Base-by-base conservation (phyloP, 1,140 invertebrate species). In the Sweltsa coloradensis region DNA sequence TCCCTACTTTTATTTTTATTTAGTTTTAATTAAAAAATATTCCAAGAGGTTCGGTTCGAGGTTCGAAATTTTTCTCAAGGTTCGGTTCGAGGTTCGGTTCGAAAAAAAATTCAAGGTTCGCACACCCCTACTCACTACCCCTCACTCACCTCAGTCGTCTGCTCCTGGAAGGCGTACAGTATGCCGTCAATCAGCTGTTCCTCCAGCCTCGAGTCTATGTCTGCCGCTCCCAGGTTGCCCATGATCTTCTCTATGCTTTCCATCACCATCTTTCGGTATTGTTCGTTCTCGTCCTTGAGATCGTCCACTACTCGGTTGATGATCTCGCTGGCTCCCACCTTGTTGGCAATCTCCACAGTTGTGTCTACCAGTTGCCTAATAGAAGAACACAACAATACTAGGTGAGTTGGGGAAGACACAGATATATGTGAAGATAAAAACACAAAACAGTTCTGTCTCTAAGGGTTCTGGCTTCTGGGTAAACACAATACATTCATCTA, bases 241-340 rank as follows among this genome's bases (percentile, higher is more conserved):
- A 99, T 92, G 47, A 98, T 90, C 66, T 99, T 99, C 64, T 99
- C 97, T 51, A 99, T 98, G 0, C 93, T 98, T 66, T 99, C 97
- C 93, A 99, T 99, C 1, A 99, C 96, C 96, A 99, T 99, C 73
- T 99, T 99, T 50, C 97, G 76, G 65, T 99, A 99, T 59, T 97
- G 92, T 66, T 99, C 97, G 66, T 98, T 97, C 70, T 99, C 96
- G 66, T 99, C 96, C 69, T 99, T 99, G 25, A 99, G 70, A 69
- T 99, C 96, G 60, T 99, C 96, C 0, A 99, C 97, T 34, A 99
- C 92, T 43, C 96, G 76, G 63, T 93, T 93, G 44, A 99, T 94
- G 48, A 99, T 99, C 75, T 99, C 96, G 0, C 93, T 94, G 1
- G 94, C 90, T 5, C 96, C 96, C 50, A 97, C 92, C 76, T 99